Base-by-base conservation (phyloP, 2,888 invertebrate genomes). In the Palloptera scutellata region DNA sequence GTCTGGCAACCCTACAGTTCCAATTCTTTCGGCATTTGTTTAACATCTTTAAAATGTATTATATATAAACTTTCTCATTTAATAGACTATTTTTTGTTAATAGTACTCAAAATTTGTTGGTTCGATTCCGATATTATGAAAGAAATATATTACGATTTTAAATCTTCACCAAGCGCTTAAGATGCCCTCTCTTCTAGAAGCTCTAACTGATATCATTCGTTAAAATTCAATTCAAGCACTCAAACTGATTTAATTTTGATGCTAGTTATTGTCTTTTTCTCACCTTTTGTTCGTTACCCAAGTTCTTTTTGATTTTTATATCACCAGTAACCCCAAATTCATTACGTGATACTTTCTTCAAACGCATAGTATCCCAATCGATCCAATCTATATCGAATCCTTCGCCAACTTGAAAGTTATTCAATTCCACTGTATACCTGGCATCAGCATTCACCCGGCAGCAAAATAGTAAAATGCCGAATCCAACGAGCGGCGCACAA, bases 361-460 rank as follows among this genome's bases (percentile, higher is more conserved):
- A 74, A 8, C 78, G 73, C 70, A 81, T 59, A 4, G 78, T 75
- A 13, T 75, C 76, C 81, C 81, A 81, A 51, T 77, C 77, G 11
- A 81, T 54, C 77, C 76, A 81, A 5, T 75, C 73, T 0, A 64
- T 70, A 62, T 78, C 76, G 55, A 74, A 76, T 10, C 74, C 64
- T 1, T 61, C 64, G 19, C 68, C 72, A 10, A 62, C 68, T 20
- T 76, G 72, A n/a, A 81, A 81, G 4, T 74, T 75, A 41, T 77
- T 79, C 15, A 81, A 65, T 62, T 81, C 82, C 12, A 80, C 72
- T 57, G 45, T 61, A 40, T 60, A 54, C 1, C 42, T 30, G 41
- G 51, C 52, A 11, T 43, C 41, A n/a, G 52, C 20, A n/a, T 12
- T n/a, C 5, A 11, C 9, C 19, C 48, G 17, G 4, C 1, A 15